phyloP scores from a whole-genome alignment of 2,888 invertebrate genomes.

The Malacosoma neustria region DNA sequence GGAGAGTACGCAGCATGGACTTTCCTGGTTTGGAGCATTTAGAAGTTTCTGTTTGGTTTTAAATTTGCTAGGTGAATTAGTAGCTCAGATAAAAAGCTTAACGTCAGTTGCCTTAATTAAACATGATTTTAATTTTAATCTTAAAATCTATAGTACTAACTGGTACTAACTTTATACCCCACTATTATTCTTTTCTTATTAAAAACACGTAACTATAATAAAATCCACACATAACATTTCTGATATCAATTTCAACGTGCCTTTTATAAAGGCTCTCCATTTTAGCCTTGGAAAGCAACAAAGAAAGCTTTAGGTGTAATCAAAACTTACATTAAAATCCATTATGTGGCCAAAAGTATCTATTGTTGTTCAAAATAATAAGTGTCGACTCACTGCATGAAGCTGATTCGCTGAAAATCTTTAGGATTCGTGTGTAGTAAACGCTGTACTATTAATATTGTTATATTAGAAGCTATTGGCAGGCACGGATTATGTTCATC shows the following conservation, averaged over 20 bases:
- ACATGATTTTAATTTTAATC: too few species aligned
- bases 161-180: too few species aligned
- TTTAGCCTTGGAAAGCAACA: slow-evolving; percentile 17
- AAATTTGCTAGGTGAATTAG: too few species aligned
- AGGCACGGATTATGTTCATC: slow-evolving; percentile 1
- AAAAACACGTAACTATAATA: too few species aligned
- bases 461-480: neutral
- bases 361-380: slow-evolving; percentile 31
- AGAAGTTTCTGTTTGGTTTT: too few species aligned
- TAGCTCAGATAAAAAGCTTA: too few species aligned
- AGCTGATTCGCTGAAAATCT: slow-evolving; percentile 34
- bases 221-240: too few species aligned
- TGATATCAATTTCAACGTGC: neutral
- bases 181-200: too few species aligned
- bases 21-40: too few species aligned
- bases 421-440: slow-evolving; percentile 8
- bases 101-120: too few species aligned
- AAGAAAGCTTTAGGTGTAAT: slow-evolving; percentile 25
- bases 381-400: slow-evolving; percentile 38
- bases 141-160: too few species aligned
- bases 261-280: slow-evolving; percentile 8
- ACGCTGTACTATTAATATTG: slow-evolving; percentile 10
- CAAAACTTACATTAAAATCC: slow-evolving; percentile 38
- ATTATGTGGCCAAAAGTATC: slow-evolving; percentile 33
- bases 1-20: too few species aligned